Evolutionary conservation across 2,113 vertebrate genomes (phyloP).

Genomic region (Microcebus lehilahytsara): DNA sequence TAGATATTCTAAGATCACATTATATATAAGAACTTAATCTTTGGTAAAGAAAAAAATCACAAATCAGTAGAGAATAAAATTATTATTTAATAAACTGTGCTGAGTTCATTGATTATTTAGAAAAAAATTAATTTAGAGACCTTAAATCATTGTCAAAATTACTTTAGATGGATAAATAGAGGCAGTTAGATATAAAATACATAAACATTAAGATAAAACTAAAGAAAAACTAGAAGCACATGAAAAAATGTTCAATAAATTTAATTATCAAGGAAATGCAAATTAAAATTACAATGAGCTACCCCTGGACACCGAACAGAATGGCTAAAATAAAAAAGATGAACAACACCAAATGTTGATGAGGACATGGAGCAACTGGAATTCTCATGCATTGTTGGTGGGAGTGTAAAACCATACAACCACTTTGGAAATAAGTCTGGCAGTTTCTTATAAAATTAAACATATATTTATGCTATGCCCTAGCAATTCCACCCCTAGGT

Average conservation of each 20-base stretch:
- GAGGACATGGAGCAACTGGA: not conserved
- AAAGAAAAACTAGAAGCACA: not conserved
- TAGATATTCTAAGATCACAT: not conserved
- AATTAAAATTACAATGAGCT: not conserved
- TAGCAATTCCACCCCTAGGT: not conserved
- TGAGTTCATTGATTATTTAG: not conserved
- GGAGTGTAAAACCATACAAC: not conserved
- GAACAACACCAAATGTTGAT: not conserved
- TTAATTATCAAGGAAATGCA: constrained; percentile 2
- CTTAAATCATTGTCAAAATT: constrained; percentile 17
- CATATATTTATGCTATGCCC: not conserved
- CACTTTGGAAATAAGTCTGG: not conserved
- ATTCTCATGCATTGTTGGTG: not conserved
- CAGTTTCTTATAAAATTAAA: not conserved
- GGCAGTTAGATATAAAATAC: constrained; percentile 4
- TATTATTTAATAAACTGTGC: not conserved
- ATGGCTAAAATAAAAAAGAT: constrained; percentile 3
- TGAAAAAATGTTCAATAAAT: constrained; percentile 21
- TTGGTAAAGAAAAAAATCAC: not conserved
- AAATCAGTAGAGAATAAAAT: constrained; percentile 1
- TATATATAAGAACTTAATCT: not conserved
- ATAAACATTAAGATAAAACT: constrained; percentile 25
- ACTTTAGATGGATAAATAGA: not conserved
- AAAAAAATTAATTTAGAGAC: constrained; percentile 11
- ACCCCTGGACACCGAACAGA: not conserved